Evolutionary conservation across 1,140 invertebrate species (phyloP).

Genomic region (Drosophila funebris): DNA sequence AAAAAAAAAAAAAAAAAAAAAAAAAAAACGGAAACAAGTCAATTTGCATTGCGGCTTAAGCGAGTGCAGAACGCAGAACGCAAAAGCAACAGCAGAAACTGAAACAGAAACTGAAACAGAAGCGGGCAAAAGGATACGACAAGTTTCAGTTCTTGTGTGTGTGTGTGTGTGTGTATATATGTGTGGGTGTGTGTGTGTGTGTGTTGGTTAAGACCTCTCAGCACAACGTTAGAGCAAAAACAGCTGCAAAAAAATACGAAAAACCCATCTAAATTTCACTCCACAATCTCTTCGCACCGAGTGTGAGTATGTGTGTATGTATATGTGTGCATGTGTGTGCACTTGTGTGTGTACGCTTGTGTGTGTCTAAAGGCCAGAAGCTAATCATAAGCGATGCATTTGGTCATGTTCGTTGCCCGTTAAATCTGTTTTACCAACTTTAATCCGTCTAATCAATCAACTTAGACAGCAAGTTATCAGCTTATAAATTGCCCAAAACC

Average conservation of each 20-base stretch:
- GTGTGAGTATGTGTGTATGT: not conserved
- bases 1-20: too few relatives aligned
- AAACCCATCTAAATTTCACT: slow-evolving; percentile 9
- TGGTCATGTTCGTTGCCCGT: not conserved
- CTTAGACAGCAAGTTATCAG: slow-evolving; percentile 43
- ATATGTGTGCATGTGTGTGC: not conserved
- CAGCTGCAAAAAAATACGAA: not conserved
- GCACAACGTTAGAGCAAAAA: slow-evolving; percentile 15
- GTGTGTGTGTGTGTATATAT: not conserved
- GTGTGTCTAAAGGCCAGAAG: slow-evolving; percentile 13
- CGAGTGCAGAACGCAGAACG: slow-evolving; percentile 52
- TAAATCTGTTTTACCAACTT: slow-evolving; percentile 28
- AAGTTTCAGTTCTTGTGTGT: not conserved
- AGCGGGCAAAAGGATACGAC: slow-evolving; percentile 29
- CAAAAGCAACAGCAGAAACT: slow-evolving; percentile 30
- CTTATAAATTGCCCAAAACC: slow-evolving; percentile 21
- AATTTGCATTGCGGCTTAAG: slow-evolving; percentile 80
- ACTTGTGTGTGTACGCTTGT: not conserved
- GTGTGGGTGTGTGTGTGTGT: not conserved
- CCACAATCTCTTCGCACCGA: not conserved
- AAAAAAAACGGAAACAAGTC: slow-evolving; percentile 77
- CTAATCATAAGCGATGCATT: slow-evolving; percentile 40
- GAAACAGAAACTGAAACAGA: slow-evolving; percentile 27
- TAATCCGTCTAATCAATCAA: slow-evolving; percentile 43
- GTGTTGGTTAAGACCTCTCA: slow-evolving; percentile 5